These are phyloP conservation scores for Drosophila paulistorum DNA, from an alignment of 1,140 invertebrate genomes.

Conservation along the genomic window DNA sequence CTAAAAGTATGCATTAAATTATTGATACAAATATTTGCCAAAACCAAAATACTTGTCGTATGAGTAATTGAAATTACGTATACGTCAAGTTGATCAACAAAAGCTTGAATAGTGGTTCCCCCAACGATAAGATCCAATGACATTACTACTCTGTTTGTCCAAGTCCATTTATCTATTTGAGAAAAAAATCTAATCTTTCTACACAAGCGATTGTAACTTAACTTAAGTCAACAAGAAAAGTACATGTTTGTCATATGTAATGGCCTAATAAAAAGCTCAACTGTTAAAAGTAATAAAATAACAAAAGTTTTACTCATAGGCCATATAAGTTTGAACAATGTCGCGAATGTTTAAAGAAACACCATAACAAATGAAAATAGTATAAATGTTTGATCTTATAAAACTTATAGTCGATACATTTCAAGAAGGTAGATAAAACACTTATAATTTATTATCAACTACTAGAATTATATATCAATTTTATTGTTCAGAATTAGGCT, in stretches of 20 bases:
- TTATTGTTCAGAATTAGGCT: no score
- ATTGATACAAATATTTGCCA: slow-evolving; percentile 30
- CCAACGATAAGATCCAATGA: background rate
- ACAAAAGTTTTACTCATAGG: background rate
- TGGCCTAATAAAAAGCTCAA: background rate
- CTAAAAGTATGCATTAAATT: slow-evolving; percentile 69
- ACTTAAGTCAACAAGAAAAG: background rate
- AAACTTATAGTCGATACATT: no score
- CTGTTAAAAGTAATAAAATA: background rate
- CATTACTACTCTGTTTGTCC: background rate
- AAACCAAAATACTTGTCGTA: slow-evolving; percentile 7
- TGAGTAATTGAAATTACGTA: slow-evolving; percentile 28
- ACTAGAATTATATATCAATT: no score
- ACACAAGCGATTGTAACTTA: background rate
- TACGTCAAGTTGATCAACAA: slow-evolving; percentile 32
- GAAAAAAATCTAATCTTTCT: background rate
- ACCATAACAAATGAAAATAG: no score
- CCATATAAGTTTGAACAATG: no score
- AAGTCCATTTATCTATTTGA: background rate
- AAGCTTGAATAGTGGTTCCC: background rate
- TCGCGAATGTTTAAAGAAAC: no score
- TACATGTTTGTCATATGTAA: background rate
- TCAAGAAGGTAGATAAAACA: no score
- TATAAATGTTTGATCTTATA: no score
- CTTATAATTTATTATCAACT: no score